phyloP scores from a whole-genome alignment of 2,113 vertebrate genomes.

The Chunga burmeisteri region DNA sequence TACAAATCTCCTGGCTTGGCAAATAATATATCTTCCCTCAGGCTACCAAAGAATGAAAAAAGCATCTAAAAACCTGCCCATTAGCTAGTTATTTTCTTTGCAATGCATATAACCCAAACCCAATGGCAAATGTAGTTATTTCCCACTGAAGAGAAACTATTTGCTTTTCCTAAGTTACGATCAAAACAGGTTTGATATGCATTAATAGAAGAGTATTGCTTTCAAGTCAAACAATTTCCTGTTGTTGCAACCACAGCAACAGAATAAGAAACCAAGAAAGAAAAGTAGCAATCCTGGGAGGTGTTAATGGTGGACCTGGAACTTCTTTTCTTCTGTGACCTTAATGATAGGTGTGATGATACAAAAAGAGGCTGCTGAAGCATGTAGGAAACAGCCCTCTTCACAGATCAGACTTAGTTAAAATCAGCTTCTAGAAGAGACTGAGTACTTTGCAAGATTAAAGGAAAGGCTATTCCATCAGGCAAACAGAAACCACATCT shows the following conservation, averaged over 20 bases:
- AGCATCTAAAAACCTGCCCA: neutral
- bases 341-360: neutral
- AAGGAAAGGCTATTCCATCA: neutral
- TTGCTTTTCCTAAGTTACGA: neutral
- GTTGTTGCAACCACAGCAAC: neutral
- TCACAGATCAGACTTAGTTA: neutral
- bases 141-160: neutral
- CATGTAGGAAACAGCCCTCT: neutral
- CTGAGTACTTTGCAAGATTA: neutral
- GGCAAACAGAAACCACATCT: neutral
- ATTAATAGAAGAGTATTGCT: neutral
- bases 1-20: neutral
- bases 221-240: neutral
- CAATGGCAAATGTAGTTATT: neutral
- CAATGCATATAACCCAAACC: neutral
- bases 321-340: neutral
- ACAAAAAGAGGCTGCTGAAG: neutral
- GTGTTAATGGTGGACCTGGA: neutral
- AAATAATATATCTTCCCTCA: neutral
- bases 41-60: neutral
- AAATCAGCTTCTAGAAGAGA: neutral
- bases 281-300: neutral
- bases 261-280: neutral
- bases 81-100: neutral
- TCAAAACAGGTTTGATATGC: neutral